Evolutionary conservation across 2,888 invertebrate genomes (phyloP), one percentile per base, ranked within the genome.

Genomic region (Pseudococcus longispinus): DNA sequence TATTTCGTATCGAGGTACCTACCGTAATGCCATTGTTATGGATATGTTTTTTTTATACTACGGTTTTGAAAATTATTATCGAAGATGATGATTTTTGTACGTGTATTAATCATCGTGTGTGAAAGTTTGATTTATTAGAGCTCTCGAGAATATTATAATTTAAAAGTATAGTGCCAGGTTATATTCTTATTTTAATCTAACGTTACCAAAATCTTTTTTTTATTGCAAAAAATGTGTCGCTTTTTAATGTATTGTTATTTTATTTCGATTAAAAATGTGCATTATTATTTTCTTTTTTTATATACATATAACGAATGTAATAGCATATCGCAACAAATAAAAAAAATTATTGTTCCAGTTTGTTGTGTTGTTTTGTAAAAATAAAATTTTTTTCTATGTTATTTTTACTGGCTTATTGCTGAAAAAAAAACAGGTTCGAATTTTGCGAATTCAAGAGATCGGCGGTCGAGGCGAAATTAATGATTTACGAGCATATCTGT

Each of bases 211-310:
- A 37, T 37, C 8, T 37, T 80, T 80, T 80, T 60, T 80, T 80
- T 80, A 80, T 80, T 20, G 42, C 77, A 80, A 80, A 42, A 65
- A 80, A 80, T 80, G 32, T 80, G n/a, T 80, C 77, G 77, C 77
- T 80, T 80, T 80, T 42, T 80, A 80, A 80, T 80, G 77, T 80
- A 80, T 80, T 80, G 77, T 80, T 80, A 80, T 80, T 80, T 37
- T 42, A 80, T 80, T 80, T 42, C 29, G 42, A 80, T 42, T 80
- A 80, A 80, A 70, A 80, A 42, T 80, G 77, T 80, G 70, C 70
- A 70, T 42, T 80, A 80, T 80, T 80, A 80, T 80, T 80, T 80
- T 80, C 42, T 77, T 37, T 37, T 18, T 77, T 26, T 77, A 37
- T 77, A 20, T 80, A 20, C 20, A 18, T 20, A 42, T 80, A 80